phyloP scores from a whole-genome alignment of 2,113 vertebrate species.

The Aldabrachelys gigantea region DNA sequence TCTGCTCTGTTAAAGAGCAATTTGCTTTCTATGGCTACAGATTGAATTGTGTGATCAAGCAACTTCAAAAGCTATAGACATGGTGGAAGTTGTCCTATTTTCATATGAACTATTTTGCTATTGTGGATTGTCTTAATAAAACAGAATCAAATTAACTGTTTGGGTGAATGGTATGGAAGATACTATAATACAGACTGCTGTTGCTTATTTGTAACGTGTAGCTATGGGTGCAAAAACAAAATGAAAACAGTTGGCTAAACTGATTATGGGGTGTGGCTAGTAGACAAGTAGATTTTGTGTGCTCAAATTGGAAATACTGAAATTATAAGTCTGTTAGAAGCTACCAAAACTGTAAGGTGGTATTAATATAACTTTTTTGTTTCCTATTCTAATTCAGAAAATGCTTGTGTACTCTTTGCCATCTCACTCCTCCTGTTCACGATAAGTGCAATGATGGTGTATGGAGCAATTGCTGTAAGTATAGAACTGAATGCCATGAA shows the following conservation, averaged over 20 bases:
- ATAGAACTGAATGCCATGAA: neutral
- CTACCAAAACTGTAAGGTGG: neutral
- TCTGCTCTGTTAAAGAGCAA: conserved; percentile 23
- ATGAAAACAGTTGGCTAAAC: neutral
- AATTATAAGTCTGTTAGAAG: neutral
- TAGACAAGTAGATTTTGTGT: neutral
- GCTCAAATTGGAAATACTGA: neutral
- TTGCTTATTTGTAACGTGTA: neutral
- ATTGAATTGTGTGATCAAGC: neutral
- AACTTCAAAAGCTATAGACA: neutral
- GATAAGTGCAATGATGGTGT: conserved; percentile 99
- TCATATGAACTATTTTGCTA: conserved; percentile 2
- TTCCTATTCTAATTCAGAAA: conserved; percentile 82
- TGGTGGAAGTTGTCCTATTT: neutral
- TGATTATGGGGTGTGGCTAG: neutral
- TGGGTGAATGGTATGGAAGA: neutral
- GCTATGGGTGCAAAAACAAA: neutral
- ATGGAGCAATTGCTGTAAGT: conserved; percentile 97
- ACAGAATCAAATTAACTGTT: neutral
- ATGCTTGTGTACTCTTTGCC: conserved; percentile 95
- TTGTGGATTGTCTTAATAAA: conserved; percentile 17
- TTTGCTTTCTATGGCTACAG: conserved; percentile 1
- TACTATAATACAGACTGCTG: neutral
- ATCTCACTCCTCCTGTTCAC: conserved; percentile 98
- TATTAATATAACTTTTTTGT: conserved; percentile 12